Conservation (phyloP, 2,888 invertebrate species). For the Drosophila sordidapex region DNA sequence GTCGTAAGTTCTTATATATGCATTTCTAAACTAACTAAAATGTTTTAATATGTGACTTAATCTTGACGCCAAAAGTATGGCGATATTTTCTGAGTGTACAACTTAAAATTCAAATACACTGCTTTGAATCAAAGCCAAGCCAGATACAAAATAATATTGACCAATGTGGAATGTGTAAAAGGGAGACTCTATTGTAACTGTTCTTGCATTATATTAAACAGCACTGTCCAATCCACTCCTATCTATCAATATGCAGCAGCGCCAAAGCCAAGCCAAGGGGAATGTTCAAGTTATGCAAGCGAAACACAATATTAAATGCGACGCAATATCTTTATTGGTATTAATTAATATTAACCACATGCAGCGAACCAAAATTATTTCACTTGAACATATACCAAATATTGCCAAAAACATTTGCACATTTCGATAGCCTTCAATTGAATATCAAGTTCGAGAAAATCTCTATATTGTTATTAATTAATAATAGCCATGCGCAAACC, state of each 20-base stretch:
- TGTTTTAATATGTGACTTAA: background rate
- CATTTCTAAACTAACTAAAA: too few relatives aligned
- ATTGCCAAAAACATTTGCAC: background rate
- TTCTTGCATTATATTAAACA: background rate
- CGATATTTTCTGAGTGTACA: background rate
- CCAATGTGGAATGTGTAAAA: background rate
- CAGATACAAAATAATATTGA: background rate
- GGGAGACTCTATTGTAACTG: background rate
- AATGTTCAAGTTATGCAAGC: background rate
- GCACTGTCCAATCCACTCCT: background rate
- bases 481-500: background rate
- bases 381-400: background rate
- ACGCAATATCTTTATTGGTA: background rate
- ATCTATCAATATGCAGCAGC: background rate
- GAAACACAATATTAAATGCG: background rate
- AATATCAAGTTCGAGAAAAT: background rate
- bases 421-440: background rate
- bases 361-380: background rate
- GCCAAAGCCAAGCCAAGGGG: background rate
- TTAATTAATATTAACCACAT: background rate
- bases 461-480: background rate
- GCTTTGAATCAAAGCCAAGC: background rate
- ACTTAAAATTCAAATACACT: background rate
- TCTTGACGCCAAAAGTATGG: background rate
- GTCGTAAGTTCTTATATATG: too few relatives aligned